These are phyloP conservation scores for Micrasema longulum DNA, from an alignment of 1,140 invertebrate species.

Conservation along the genomic window DNA sequence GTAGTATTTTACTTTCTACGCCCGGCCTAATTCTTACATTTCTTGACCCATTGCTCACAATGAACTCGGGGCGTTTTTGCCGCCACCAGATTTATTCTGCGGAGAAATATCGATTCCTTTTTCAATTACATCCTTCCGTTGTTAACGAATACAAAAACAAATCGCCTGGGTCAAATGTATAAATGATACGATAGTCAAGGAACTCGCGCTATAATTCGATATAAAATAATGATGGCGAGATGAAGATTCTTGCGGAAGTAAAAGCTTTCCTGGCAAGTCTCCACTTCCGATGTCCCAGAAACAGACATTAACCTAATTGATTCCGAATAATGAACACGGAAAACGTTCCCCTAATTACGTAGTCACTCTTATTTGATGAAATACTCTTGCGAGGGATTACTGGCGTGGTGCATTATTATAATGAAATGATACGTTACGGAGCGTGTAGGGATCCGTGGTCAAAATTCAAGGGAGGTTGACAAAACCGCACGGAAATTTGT, in stretches of 20 bases:
- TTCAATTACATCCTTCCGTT: conserved; percentile 23
- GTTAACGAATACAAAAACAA: conserved; percentile 7
- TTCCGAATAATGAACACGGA: conserved; percentile 27
- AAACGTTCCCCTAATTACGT: conserved; percentile 16
- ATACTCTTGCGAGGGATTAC: neutral
- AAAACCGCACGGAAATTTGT: conserved; percentile 29
- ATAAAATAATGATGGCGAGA: neutral
- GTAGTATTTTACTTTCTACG: conserved; percentile 15
- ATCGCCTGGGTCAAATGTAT: conserved; percentile 2
- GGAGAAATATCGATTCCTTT: conserved; percentile 31
- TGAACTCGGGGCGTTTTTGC: conserved; percentile 2
- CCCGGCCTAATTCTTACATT: conserved; percentile 33
- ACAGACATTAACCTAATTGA: conserved; percentile 32
- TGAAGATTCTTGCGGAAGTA: conserved; percentile 14
- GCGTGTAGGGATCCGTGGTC: neutral
- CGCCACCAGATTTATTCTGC: conserved; percentile 22
- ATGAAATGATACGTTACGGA: conserved; percentile 33
- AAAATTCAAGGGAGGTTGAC: conserved; percentile 14
- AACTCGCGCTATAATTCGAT: neutral
- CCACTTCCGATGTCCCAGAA: neutral
- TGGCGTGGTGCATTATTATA: conserved; percentile 28
- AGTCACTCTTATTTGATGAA: conserved; percentile 17
- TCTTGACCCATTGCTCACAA: conserved; percentile 1
- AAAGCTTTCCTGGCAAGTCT: conserved; percentile 21
- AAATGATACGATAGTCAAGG: neutral